These are phyloP conservation scores for Capreolus pygargus DNA, from an alignment of 2,113 vertebrate species.

Conservation along the genomic window DNA sequence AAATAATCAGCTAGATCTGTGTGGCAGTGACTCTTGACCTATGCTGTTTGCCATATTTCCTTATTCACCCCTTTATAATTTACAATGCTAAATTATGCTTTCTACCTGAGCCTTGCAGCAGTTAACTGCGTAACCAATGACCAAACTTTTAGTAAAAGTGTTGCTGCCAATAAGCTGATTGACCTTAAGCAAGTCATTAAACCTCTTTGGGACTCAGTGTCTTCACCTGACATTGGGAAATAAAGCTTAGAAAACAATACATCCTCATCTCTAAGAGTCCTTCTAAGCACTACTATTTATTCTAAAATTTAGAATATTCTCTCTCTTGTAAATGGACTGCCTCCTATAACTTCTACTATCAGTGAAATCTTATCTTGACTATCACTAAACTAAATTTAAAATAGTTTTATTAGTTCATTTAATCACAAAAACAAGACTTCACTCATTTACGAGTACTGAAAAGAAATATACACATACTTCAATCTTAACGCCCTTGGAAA, in stretches of 20 bases:
- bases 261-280: not conserved
- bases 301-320: not conserved
- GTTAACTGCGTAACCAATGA: not conserved
- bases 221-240: not conserved
- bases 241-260: not conserved
- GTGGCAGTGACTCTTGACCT: not conserved
- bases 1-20: not conserved
- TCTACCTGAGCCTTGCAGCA: not conserved
- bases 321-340: not conserved
- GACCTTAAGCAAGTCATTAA: not conserved
- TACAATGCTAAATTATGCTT: not conserved
- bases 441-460: not conserved
- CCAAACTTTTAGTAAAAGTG: not conserved
- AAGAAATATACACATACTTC: not conserved
- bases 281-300: not conserved
- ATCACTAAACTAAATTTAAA: constrained; percentile 1
- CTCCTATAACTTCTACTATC: not conserved
- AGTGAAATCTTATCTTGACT: not conserved
- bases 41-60: not conserved
- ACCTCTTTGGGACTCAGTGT: not conserved
- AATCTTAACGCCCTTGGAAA: not conserved
- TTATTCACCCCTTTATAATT: not conserved
- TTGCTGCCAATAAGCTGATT: not conserved
- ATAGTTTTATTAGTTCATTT: not conserved
- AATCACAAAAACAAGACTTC: constrained; percentile 4